Percentiles rank a stretch among this genome's conserved stretches.
phyloP scores from a whole-genome alignment of 2,113 vertebrate genomes.

The Cryptomyrus ogoouensis region DNA sequence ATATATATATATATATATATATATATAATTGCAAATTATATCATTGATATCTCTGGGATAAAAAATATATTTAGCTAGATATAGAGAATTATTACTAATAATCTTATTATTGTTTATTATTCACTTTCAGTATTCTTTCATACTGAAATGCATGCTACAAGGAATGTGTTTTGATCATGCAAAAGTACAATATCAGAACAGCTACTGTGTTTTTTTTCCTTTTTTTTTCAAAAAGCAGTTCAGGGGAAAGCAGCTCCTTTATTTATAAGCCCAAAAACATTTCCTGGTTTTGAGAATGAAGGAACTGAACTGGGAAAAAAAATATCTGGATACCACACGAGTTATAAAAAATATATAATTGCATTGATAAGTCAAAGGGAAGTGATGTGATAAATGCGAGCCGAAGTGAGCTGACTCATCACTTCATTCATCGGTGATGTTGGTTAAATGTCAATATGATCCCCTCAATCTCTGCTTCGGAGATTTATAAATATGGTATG shows the following conservation, averaged over 20 bases:
- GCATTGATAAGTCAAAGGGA: constrained; percentile 33
- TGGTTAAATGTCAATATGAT: constrained; percentile 29
- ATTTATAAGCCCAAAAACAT: constrained; percentile 23
- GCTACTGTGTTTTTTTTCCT: constrained; percentile 27
- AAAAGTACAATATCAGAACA: constrained; percentile 50
- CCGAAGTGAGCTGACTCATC: constrained; percentile 31
- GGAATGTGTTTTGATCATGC: constrained; percentile 60
- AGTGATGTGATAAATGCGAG: neutral
- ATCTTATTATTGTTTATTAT: constrained; percentile 32
- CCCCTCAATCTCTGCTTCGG: neutral
- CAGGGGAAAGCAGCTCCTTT: constrained; percentile 38
- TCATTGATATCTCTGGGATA: constrained; percentile 10
- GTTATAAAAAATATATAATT: constrained; percentile 44
- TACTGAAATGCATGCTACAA: constrained; percentile 57
- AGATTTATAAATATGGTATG: constrained; percentile 10
- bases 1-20: constrained; percentile 19
- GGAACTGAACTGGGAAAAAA: constrained; percentile 32
- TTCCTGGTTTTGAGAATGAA: constrained; percentile 35
- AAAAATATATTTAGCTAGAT: constrained; percentile 43
- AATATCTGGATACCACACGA: neutral
- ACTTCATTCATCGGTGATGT: constrained; percentile 34
- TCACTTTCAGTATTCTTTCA: constrained; percentile 41
- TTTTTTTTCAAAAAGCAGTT: constrained; percentile 45
- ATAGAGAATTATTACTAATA: constrained; percentile 40
- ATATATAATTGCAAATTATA: constrained; percentile 21